phyloP scores from a whole-genome alignment of 2,113 vertebrate species.

The Seriola aureovittata region DNA sequence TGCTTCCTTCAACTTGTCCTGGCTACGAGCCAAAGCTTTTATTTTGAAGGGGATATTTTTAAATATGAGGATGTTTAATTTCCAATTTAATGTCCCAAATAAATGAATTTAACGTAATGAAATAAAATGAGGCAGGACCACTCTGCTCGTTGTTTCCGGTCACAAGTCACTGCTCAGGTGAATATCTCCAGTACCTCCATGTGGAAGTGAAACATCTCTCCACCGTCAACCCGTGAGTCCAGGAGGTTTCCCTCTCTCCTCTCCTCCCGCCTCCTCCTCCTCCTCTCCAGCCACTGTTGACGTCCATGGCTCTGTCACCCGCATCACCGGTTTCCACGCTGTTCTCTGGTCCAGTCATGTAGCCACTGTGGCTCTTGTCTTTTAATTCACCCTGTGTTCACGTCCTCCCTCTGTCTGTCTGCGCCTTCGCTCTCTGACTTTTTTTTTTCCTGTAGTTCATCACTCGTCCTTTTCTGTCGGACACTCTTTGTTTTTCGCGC shows the following conservation, averaged over 20 bases:
- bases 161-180: no score
- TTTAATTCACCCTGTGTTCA: background rate
- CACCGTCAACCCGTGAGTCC: conserved; percentile 1
- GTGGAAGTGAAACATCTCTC: background rate
- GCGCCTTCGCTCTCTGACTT: background rate
- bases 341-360: conserved; percentile 59
- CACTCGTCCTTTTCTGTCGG: conserved; percentile 8
- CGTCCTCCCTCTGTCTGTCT: background rate
- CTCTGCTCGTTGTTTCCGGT: no score
- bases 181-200: no score
- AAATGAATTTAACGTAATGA: no score
- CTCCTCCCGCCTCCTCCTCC: conserved; percentile 13
- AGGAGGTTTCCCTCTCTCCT: conserved; percentile 24
- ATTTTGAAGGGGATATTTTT: no score
- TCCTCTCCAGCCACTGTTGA: conserved; percentile 59
- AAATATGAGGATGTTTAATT: no score
- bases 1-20: no score
- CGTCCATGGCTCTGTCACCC: conserved; percentile 61
- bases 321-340: conserved; percentile 59
- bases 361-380: conserved; percentile 33
- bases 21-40: no score
- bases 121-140: no score
- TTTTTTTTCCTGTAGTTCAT: conserved; percentile 25
- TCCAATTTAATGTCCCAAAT: no score
- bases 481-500: conserved; percentile 41